Evolutionary conservation across 2,888 invertebrate genomes (phyloP), one percentile per base, ranked within the genome.

Genomic region (Dorcus hopei): DNA sequence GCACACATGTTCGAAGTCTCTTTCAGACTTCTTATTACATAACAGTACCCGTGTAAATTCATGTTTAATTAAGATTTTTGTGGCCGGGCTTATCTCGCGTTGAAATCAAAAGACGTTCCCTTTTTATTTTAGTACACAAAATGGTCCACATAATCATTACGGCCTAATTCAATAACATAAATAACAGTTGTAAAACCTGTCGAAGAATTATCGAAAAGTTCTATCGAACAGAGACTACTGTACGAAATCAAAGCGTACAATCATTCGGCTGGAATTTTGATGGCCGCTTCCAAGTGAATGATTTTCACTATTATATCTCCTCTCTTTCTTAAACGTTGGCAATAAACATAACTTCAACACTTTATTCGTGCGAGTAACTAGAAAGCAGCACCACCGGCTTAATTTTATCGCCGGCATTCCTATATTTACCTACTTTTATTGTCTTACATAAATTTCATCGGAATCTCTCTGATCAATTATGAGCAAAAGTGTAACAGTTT

Each of bases 191-290:
- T 61, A 61, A 52, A 63, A 61, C 57, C 63, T 61, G 63, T 63
- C 63, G 61, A 63, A 61, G 61, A 57, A 59, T 61, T 63, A 63
- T 63, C 63, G 52, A 61, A 48, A 58, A 59, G 38, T 57, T 63
- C 61, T 43, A 61, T 61, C 63, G 58, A 54, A 51, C 51, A 42
- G 60, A 42, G 60, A 62, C 62, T 61, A 61, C 61, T 52, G 58
- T 59, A 51, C 23, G 48, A 53, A 55, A 52, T 57, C 57, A 26
- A 19, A 51, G 48, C 52, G 54, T 58, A 62, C 57, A 61, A 58
- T 61, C 58, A 54, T 47, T 51, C 50, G 57, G 47, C 40, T 45
- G 57, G 60, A 62, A 62, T 62, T 62, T 62, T 62, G 60, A 58
- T 62, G 54, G 26, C 26, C 26, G 26, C 26, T 33, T 33, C 26